Evolutionary conservation across 2,888 invertebrate genomes (phyloP).

Genomic region (Deilephila porcellus): DNA sequence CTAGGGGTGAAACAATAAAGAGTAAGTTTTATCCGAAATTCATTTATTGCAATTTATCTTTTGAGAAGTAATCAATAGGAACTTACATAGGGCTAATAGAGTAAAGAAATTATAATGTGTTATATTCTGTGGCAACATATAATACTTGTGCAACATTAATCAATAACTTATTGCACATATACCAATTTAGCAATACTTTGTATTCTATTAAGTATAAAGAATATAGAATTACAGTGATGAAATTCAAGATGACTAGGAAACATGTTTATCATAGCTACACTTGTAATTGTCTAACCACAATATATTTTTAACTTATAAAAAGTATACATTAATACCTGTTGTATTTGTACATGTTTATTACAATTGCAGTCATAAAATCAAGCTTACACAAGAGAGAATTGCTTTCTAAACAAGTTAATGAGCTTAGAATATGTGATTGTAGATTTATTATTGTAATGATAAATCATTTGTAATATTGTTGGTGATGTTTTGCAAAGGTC

Average conservation of each 20-base stretch:
- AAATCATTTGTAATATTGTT: too few relatives aligned
- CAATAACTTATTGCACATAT: neutral
- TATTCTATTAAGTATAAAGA: neutral
- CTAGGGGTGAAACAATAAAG: too few relatives aligned
- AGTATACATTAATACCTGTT: neutral
- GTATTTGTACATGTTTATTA: neutral
- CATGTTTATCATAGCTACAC: neutral
- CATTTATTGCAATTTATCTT: too few relatives aligned
- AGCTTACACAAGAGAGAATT: neutral
- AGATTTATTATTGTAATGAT: too few relatives aligned
- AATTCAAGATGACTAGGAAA: slow-evolving; percentile 7
- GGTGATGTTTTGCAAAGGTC: too few relatives aligned
- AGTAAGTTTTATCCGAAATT: too few relatives aligned
- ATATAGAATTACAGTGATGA: slow-evolving; percentile 10
- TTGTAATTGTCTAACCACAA: slow-evolving; percentile 8
- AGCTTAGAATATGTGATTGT: too few relatives aligned
- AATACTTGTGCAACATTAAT: neutral
- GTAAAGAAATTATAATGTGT: neutral
- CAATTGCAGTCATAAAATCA: neutral
- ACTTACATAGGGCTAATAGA: too few relatives aligned
- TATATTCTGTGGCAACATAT: neutral
- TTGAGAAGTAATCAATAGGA: too few relatives aligned
- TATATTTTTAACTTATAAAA: neutral
- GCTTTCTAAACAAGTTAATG: neutral
- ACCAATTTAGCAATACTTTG: neutral